Percentiles rank a stretch among this genome's conserved stretches.
phyloP scores from a whole-genome alignment of 2,113 vertebrate genomes.

The Suncus etruscus region DNA sequence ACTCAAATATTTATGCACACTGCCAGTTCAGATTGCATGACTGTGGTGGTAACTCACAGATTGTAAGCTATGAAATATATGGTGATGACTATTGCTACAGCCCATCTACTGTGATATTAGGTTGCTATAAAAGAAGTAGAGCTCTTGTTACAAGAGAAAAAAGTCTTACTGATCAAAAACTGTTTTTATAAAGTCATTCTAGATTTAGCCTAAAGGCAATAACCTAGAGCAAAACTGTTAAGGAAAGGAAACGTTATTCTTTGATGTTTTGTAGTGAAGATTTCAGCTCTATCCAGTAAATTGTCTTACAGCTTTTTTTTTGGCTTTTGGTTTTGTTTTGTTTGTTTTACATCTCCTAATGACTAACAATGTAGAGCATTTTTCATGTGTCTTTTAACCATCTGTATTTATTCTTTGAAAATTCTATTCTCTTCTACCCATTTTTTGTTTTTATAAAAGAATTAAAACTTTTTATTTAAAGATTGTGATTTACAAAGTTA shows the following conservation, averaged over 20 bases:
- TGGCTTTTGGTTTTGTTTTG: no score
- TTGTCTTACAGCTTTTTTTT: no score
- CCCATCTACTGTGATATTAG: not conserved
- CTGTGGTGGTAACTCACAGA: constrained; percentile 24
- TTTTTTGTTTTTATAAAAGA: no score
- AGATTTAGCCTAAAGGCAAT: not conserved
- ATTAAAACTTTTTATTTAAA: not conserved
- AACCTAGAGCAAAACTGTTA: constrained; percentile 8
- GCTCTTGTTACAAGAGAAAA: not conserved
- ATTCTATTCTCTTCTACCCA: not conserved
- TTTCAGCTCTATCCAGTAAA: not conserved
- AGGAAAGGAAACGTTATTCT: not conserved
- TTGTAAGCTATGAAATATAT: not conserved
- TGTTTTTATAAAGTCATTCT: constrained; percentile 30
- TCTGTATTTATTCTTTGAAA: no score
- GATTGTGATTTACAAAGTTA: not conserved
- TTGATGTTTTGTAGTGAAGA: not conserved
- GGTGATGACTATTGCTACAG: not conserved
- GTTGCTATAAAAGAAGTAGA: constrained; percentile 29
- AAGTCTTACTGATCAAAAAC: constrained; percentile 15
- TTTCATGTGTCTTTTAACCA: no score
- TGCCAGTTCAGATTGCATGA: constrained; percentile 8
- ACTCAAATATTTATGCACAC: constrained; percentile 16
- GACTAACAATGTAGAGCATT: no score
- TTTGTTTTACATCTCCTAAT: no score